These are phyloP conservation scores for Tuberolachnus salignus DNA, from an alignment of 2,888 invertebrate species.

Conservation along the genomic window DNA sequence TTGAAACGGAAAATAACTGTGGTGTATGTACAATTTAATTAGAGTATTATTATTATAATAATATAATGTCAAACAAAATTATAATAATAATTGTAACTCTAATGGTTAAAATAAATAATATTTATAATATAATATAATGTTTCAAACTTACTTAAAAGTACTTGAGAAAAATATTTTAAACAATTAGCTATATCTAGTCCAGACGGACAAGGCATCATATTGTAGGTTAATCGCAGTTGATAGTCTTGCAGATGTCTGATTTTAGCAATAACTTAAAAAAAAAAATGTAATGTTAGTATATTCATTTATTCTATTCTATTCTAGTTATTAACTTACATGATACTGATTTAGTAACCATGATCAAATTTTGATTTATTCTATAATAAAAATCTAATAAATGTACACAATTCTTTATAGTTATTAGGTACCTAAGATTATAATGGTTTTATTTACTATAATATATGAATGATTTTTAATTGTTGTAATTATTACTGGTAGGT, in stretches of 20 bases:
- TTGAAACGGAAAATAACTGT: no score
- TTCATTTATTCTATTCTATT: neutral
- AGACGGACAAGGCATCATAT: constrained; percentile 88
- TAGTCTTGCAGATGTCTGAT: constrained; percentile 96
- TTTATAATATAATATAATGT: neutral
- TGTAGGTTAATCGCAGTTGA: constrained; percentile 89
- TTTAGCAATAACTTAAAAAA: constrained; percentile 89
- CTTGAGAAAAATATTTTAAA: constrained; percentile 71
- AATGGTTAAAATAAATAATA: no score
- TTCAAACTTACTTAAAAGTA: constrained; percentile 70
- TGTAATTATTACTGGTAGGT: neutral
- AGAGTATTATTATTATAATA: no score
- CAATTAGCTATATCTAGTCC: constrained; percentile 97
- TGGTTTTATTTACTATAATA: neutral
- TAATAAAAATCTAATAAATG: neutral
- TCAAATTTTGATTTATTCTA: neutral
- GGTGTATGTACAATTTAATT: no score
- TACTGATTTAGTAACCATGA: constrained; percentile 54
- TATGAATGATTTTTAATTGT: neutral
- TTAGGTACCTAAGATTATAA: neutral
- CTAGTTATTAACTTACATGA: constrained; percentile 36
- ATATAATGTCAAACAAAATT: no score
- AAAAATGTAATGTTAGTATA: constrained; percentile 7
- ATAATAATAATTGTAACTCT: no score
- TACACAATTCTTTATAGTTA: no score